A percentile compares a stretch with the other conserved stretches of the same genome.
phyloP scores from a whole-genome alignment of 2,888 invertebrate genomes.

The Drosophila monieri region DNA sequence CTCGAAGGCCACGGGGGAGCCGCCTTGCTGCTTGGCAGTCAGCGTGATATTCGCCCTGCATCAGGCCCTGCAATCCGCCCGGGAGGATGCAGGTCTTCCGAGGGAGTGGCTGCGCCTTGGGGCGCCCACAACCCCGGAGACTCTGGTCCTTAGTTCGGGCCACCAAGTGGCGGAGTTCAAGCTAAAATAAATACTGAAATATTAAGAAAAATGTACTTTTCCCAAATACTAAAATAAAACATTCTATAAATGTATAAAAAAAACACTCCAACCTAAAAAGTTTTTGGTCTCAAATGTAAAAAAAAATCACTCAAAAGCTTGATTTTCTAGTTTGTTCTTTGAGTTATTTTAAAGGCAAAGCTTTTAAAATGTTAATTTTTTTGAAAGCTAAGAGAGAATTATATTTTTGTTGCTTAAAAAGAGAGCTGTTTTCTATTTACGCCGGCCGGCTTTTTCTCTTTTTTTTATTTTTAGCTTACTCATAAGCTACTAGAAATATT shows the following conservation, averaged over 20 bases:
- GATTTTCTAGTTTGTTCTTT: conserved; percentile 5
- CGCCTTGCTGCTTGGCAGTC: conserved; percentile 86
- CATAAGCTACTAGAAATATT: not conserved
- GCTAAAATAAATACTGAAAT: conserved; percentile 40
- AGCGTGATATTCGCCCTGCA: conserved; percentile 88
- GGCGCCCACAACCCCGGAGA: conserved; percentile 82
- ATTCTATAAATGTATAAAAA: not conserved
- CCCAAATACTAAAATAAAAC: not conserved
- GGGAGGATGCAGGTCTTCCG: conserved; percentile 86
- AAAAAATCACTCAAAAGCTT: conserved; percentile 21
- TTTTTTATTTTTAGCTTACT: conserved; percentile 27
- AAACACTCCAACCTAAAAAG: not conserved
- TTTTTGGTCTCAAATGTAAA: not conserved
- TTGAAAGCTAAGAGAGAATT: not conserved
- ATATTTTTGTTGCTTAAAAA: not conserved
- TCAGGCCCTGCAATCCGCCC: conserved; percentile 88
- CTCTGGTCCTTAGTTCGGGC: conserved; percentile 74
- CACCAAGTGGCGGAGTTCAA: conserved; percentile 55
- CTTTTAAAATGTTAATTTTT: conserved; percentile 20
- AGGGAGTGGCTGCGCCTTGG: conserved; percentile 78
- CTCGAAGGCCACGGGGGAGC: conserved; percentile 90
- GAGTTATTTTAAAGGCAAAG: conserved; percentile 13
- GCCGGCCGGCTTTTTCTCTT: conserved; percentile 28
- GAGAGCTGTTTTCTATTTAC: not conserved
- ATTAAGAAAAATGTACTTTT: not conserved